A percentile compares a stretch with the other conserved stretches of the same genome.
Evolutionary conservation across 2,888 invertebrate species (phyloP).

Genomic region (Scaeva pyrastri): DNA sequence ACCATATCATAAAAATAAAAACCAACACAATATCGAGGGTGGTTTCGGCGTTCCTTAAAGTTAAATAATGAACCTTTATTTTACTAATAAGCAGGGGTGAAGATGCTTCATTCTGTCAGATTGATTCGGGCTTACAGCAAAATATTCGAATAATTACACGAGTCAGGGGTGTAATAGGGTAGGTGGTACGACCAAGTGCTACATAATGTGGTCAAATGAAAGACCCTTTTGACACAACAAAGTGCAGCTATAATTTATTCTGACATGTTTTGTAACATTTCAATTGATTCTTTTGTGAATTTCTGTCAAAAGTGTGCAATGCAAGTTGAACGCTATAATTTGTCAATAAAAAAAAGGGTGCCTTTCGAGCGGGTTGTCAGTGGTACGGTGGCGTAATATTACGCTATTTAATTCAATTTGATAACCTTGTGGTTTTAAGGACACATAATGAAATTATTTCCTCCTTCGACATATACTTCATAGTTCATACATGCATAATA

Average conservation of each 20-base stretch:
- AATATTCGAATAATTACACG: slow-evolving; percentile 31
- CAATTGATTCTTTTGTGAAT: slow-evolving; percentile 82
- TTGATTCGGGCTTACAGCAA: slow-evolving; percentile 24
- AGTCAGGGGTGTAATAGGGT: slow-evolving; percentile 52
- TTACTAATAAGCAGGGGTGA: background rate
- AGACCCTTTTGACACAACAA: slow-evolving; percentile 13
- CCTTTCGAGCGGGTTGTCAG: background rate
- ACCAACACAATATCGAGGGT: slow-evolving; percentile 5
- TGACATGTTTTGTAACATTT: slow-evolving; percentile 84
- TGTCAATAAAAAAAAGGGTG: slow-evolving; percentile 51
- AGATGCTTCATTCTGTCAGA: slow-evolving; percentile 32
- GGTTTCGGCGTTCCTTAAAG: background rate
- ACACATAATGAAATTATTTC: slow-evolving; percentile 18
- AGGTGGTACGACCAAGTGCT: slow-evolving; percentile 12
- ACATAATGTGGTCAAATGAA: slow-evolving; percentile 23
- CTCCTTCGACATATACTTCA: slow-evolving; percentile 31
- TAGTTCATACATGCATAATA: too few species aligned
- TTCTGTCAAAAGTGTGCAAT: slow-evolving; percentile 66
- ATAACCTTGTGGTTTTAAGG: slow-evolving; percentile 35
- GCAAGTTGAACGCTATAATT: slow-evolving; percentile 61
- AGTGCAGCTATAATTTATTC: slow-evolving; percentile 81
- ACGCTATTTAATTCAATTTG: slow-evolving; percentile 56
- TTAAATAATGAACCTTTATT: background rate
- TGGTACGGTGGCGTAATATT: slow-evolving; percentile 21
- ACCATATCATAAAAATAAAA: background rate